A percentile compares a stretch with the other conserved stretches of the same genome.
Conservation (phyloP, 2,888 invertebrate genomes). For the Thysanoteuthis rhombus region DNA sequence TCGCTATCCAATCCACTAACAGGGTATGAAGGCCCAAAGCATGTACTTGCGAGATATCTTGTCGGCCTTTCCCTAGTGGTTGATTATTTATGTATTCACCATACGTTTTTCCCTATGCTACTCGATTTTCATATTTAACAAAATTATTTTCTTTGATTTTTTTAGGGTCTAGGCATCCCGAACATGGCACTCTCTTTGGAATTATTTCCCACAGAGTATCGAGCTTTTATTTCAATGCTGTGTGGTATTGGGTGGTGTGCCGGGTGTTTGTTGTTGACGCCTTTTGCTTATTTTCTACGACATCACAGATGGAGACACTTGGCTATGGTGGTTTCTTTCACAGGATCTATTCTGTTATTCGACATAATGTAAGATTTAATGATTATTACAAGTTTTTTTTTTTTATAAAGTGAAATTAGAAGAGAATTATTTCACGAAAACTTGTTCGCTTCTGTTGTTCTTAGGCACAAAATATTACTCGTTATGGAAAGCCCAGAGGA, state of each 20-base stretch:
- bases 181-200: conserved; percentile 39
- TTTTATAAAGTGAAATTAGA: too few species aligned
- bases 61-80: too few species aligned
- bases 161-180: conserved; percentile 31
- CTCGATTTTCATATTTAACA: too few species aligned
- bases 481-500: too few species aligned
- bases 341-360: neutral
- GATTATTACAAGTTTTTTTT: neutral
- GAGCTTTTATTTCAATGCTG: conserved; percentile 45
- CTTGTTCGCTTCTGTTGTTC: too few species aligned
- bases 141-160: neutral
- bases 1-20: too few species aligned
- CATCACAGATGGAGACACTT: neutral
- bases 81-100: too few species aligned
- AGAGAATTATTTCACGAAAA: too few species aligned
- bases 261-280: conserved; percentile 13
- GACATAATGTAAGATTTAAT: neutral
- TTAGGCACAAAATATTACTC: too few species aligned
- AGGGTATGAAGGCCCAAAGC: too few species aligned
- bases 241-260: conserved; percentile 48
- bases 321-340: neutral
- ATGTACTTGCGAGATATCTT: too few species aligned
- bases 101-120: too few species aligned
- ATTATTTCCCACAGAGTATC: conserved; percentile 46
- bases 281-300: neutral